Base-by-base conservation (phyloP, 2,113 vertebrate species). In the Corythaeola cristata region DNA sequence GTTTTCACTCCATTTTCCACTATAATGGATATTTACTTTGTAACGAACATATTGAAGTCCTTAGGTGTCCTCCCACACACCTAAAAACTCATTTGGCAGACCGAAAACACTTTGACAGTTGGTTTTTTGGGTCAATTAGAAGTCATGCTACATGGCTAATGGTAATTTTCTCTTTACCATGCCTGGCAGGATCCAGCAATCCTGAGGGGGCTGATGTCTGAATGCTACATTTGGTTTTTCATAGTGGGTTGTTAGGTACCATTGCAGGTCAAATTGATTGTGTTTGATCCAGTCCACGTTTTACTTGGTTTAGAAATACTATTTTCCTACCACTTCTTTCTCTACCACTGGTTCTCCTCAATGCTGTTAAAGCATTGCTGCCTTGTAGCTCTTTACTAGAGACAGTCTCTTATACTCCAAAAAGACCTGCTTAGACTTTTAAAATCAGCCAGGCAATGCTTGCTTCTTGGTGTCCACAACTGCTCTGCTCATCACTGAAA, bases 91-190 rank as follows among this genome's bases (percentile, higher is more conserved):
- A 28, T 93, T 96, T 94, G 95, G 75, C 72, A 92, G 75, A 53
- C 72, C 77, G 71, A 62, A 95, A 96, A 60, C 63, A 71, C 59
- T 79, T 85, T 77, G 93, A 88, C 50, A 93, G 67, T 82, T 95
- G 72, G 53, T 28, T 88, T 93, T 94, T 93, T 82, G 90, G 90
- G 88, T 95, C 92, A 96, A 86, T 93, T 93, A 93, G 80, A 95
- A 93, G 74, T 33, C 78, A 90, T 69, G 60, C 33, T 85, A 9
- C n/a, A 41, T 59, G 62, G 37, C 30, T 90, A 88, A 88, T 77
- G 85, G 50, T 73, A 67, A 66, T 50, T 67, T 93, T 90, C 55
- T 56, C 67, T 53, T 85, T 80, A 24, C n/a, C 21, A 15, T 79
- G 71, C 49, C n/a, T 79, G 11, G 41, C 84, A 50, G 77, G 63